Base-by-base conservation (phyloP, 1,140 invertebrate species). In the Drosophila santomea region DNA sequence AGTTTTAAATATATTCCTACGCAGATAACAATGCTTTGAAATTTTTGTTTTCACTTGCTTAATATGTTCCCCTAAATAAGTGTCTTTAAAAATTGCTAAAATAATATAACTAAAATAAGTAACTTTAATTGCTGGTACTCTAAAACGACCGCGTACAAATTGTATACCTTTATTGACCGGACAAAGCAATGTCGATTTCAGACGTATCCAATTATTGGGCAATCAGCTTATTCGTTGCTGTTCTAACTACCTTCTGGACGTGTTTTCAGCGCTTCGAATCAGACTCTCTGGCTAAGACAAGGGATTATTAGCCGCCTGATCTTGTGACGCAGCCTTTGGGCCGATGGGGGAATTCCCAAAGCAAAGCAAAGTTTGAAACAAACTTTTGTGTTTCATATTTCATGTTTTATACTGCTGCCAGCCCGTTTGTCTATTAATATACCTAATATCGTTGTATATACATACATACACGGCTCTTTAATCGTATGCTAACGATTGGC, bases 401-500 rank as follows among this genome's bases (percentile, higher is more conserved):
- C 63, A 62, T 78, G 63, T 48, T 66, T 62, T 63, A 54, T 63
- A 52, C 54, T 50, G 45, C 39, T 35, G 35, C 47, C 32, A 3
- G 44, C 20, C 23, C 28, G 7, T 10, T 7, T 44, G 60, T 78
- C 75, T 81, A 80, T 71, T 63, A 56, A 78, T 75, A 56, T 66
- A 32, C 32, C 51, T 43, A 58, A 48, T 60, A 51, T 58, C 67
- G 39, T 17, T 17, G 50, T 32, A 51, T 78, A 60, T 54, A 45
- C 43, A 60, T 54, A 45, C 43, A 60, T 54, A 45, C 43, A 44
- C 0, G 51, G 51, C 60, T 51, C 52, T 84, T 84, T 90, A 90
- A 89, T 84, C 77, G 80, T 89, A 89, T 89, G 84, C 84, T 89
- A 89, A 88, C 84, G 84, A 88, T 88, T 74, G 60, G 55, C 78